phyloP scores from a whole-genome alignment of 2,888 invertebrate genomes.

The Ptychoptera albimana region DNA sequence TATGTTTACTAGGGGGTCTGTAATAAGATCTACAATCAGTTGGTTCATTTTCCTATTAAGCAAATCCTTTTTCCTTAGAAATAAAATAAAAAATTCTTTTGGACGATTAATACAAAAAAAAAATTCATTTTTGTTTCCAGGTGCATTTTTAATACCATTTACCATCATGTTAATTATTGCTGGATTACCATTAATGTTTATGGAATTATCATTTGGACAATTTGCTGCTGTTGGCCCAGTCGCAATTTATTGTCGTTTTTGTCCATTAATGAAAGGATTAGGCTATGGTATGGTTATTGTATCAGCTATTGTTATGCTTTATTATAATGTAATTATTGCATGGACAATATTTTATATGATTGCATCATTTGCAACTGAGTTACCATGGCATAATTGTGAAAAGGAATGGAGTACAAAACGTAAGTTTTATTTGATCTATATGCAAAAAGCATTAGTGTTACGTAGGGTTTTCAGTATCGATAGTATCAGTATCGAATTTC shows the following conservation, averaged over 20 bases:
- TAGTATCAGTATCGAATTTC: no score
- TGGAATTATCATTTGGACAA: constrained; percentile 74
- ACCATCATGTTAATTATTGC: constrained; percentile 64
- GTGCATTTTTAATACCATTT: constrained; percentile 73
- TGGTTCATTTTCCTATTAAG: no score
- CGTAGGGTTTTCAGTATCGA: no score
- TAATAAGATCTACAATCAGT: no score
- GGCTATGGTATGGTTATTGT: constrained; percentile 64
- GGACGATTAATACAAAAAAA: background rate
- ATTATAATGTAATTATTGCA: constrained; percentile 60
- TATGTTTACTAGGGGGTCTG: no score
- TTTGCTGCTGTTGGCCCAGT: constrained; percentile 65
- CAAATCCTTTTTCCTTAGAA: no score
- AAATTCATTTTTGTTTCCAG: constrained; percentile 28
- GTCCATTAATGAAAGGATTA: constrained; percentile 48
- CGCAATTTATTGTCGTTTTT: constrained; percentile 64
- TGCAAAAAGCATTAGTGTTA: background rate
- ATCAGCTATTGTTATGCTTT: constrained; percentile 58
- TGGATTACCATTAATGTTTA: constrained; percentile 66
- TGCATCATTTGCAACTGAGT: constrained; percentile 42
- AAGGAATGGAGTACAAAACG: constrained; percentile 51
- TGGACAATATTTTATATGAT: constrained; percentile 68
- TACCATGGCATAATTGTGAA: constrained; percentile 60
- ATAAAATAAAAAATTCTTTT: no score
- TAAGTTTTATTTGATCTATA: constrained; percentile 24